Conservation (phyloP, 2,888 invertebrate genomes). For the Torymus auratus region DNA sequence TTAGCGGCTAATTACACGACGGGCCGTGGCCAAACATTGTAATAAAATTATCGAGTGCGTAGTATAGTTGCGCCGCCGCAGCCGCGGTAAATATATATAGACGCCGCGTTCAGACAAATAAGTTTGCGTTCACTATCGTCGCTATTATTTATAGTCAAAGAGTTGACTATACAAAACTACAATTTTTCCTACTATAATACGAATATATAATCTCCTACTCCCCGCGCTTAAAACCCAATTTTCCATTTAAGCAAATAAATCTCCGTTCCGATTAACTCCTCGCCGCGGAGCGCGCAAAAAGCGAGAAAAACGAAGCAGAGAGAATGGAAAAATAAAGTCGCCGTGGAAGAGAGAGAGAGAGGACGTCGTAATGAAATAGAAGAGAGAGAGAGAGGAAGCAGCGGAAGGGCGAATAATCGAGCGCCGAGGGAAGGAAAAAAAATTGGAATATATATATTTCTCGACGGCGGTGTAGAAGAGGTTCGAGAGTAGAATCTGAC, state of each 20-base stretch:
- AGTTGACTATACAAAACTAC: too few species aligned
- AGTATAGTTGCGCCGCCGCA: not conserved
- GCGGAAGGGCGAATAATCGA: conserved; percentile 2
- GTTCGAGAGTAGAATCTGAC: too few species aligned
- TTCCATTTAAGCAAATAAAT: not conserved
- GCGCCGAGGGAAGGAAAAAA: not conserved
- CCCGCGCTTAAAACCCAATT: not conserved
- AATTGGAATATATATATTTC: too few species aligned
- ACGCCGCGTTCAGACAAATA: conserved; percentile 3
- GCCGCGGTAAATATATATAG: not conserved
- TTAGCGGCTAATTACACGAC: conserved; percentile 33
- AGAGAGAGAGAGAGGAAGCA: conserved; percentile 6
- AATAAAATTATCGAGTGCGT: conserved; percentile 33
- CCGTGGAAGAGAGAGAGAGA: not conserved
- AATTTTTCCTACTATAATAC: too few species aligned
- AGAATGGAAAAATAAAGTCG: too few species aligned
- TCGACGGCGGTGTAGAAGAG: too few species aligned
- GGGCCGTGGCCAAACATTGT: conserved; percentile 29
- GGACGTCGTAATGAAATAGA: conserved; percentile 9
- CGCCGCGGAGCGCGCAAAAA: not conserved
- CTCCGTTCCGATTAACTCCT: not conserved
- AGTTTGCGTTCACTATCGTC: conserved; percentile 17
- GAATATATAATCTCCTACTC: too few species aligned
- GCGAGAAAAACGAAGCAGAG: not conserved
- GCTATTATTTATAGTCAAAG: too few species aligned